Percentiles rank a stretch among this genome's conserved stretches.
These are phyloP conservation scores for Pterocles orientalis DNA, from an alignment of 2,113 vertebrate species.

Conservation along the genomic window DNA sequence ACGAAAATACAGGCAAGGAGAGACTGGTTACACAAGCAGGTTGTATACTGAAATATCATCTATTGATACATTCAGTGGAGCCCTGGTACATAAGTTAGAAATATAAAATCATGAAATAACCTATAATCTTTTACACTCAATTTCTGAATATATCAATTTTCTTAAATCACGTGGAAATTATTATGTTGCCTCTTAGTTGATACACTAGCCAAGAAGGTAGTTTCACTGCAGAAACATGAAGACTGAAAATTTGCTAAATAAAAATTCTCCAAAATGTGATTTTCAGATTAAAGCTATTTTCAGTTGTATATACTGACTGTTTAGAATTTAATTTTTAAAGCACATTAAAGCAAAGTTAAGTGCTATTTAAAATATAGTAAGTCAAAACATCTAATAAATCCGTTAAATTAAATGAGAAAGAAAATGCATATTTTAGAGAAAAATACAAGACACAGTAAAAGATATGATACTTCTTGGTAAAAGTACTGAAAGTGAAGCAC, in stretches of 20 bases:
- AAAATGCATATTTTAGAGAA: neutral
- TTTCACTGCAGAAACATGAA: neutral
- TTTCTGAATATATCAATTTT: neutral
- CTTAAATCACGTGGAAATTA: neutral
- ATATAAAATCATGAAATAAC: neutral
- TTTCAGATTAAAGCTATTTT: neutral
- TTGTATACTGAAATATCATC: neutral
- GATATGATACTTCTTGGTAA: neutral
- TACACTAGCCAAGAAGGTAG: neutral
- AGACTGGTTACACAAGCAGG: neutral
- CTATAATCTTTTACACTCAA: neutral
- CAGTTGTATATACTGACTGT: neutral
- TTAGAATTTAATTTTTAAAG: neutral
- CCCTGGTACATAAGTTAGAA: neutral
- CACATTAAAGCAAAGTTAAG: neutral
- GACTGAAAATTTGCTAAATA: neutral
- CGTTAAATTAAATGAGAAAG: neutral
- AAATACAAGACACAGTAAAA: neutral
- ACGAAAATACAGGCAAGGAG: neutral
- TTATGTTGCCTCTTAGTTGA: neutral
- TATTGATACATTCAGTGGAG: neutral
- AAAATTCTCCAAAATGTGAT: neutral
- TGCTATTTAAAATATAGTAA: neutral
- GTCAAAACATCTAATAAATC: neutral
- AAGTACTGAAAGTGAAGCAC: neutral